phyloP scores from a whole-genome alignment of 2,113 vertebrate species.

The Paramisgurnus dabryanus region DNA sequence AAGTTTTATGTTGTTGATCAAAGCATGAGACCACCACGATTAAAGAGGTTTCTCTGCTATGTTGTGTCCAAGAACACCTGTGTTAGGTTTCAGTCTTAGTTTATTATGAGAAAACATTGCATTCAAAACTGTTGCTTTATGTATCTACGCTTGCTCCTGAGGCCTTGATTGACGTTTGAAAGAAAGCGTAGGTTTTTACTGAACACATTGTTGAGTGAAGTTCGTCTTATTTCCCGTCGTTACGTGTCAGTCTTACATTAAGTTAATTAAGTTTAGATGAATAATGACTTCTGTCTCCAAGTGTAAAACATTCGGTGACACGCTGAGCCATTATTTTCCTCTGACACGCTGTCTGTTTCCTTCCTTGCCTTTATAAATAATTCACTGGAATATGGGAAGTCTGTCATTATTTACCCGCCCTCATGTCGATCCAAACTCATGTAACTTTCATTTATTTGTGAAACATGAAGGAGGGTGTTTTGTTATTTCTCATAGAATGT shows the following conservation, averaged over 20 bases:
- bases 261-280: conserved; percentile 46
- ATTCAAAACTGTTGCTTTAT: neutral
- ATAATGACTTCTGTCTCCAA: conserved; percentile 43
- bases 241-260: conserved; percentile 23
- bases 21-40: too few species aligned
- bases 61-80: neutral
- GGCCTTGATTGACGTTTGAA: neutral
- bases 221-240: conserved; percentile 22
- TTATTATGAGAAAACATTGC: neutral
- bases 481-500: too few species aligned
- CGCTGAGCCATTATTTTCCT: conserved; percentile 27
- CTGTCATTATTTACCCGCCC: neutral
- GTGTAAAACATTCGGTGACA: conserved; percentile 14
- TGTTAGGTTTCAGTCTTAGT: neutral
- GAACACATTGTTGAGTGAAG: conserved; percentile 19
- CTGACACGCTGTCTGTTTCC: conserved; percentile 40
- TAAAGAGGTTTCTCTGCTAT: too few species aligned
- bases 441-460: neutral
- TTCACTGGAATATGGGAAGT: neutral
- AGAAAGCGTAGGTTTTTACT: neutral
- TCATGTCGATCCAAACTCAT: neutral
- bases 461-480: too few species aligned
- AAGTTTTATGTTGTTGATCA: too few species aligned
- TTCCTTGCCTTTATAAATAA: neutral
- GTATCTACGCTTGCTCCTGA: neutral